These are phyloP conservation scores for Drosophila ananassae DNA, from an alignment of 1,140 invertebrate species.

Conservation along the genomic window DNA sequence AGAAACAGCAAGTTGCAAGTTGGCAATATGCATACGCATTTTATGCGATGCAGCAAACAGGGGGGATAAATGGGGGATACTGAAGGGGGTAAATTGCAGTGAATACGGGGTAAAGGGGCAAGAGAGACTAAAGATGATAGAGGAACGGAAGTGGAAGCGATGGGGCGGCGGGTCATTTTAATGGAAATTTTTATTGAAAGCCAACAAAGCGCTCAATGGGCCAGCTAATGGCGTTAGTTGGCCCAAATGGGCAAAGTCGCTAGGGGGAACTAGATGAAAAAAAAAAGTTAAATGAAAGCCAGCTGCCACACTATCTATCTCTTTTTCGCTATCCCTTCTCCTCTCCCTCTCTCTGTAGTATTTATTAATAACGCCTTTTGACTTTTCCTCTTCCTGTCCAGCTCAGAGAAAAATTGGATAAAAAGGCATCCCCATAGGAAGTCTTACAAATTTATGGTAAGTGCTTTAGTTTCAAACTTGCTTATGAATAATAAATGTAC, in stretches of 20 bases:
- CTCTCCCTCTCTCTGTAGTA: slow-evolving; percentile 14
- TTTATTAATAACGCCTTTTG: slow-evolving; percentile 70
- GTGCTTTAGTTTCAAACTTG: slow-evolving; percentile 43
- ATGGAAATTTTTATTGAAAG: slow-evolving; percentile 82
- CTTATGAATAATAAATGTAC: slow-evolving; percentile 36
- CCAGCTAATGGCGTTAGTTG: slow-evolving; percentile 78
- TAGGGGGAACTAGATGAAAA: slow-evolving; percentile 59
- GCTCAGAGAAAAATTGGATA: not conserved
- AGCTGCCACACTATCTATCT: slow-evolving; percentile 37
- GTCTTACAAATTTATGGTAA: slow-evolving; percentile 42
- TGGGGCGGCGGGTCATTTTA: slow-evolving; percentile 55
- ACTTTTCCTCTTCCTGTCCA: slow-evolving; percentile 41
- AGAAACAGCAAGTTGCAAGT: slow-evolving; percentile 60
- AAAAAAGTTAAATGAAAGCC: slow-evolving; percentile 66
- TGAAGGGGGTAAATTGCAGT: not conserved
- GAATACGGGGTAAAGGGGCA: not conserved
- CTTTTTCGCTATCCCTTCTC: not conserved
- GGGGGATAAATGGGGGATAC: slow-evolving; percentile 6
- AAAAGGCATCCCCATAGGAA: slow-evolving; percentile 5
- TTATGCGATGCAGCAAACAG: slow-evolving; percentile 62
- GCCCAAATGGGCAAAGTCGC: slow-evolving; percentile 54
- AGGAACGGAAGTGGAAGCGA: slow-evolving; percentile 4
- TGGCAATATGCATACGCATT: slow-evolving; percentile 80
- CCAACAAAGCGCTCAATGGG: slow-evolving; percentile 80
- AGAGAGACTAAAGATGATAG: not conserved